Conservation (phyloP, 2,113 vertebrate species). For the Chitala chitala region DNA sequence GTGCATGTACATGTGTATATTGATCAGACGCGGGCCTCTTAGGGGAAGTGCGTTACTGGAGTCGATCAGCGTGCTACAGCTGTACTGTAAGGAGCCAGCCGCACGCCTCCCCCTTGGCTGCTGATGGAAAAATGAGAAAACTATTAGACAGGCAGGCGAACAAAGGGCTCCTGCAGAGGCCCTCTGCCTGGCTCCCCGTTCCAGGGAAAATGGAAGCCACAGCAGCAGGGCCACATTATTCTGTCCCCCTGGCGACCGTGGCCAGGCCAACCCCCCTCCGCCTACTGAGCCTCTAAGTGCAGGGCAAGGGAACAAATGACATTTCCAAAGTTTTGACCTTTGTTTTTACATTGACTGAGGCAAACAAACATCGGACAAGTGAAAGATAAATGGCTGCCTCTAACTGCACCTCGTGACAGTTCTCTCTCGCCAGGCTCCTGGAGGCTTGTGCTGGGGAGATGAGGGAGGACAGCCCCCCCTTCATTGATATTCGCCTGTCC, state of each 20-base stretch:
- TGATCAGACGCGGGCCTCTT: background rate
- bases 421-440: background rate
- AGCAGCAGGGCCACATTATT: conserved; percentile 77
- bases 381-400: conserved; percentile 14
- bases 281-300: conserved; percentile 80
- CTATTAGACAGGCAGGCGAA: conserved; percentile 62
- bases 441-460: too few relatives aligned
- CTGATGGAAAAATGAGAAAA: conserved; percentile 83
- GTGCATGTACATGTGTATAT: conserved; percentile 10
- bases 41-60: background rate
- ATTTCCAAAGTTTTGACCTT: conserved; percentile 93
- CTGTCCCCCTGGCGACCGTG: conserved; percentile 73
- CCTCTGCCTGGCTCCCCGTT: conserved; percentile 76
- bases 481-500: background rate
- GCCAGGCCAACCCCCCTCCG: conserved; percentile 73
- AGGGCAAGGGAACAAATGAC: conserved; percentile 85
- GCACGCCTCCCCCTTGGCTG: conserved; percentile 59
- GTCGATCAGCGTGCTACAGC: conserved; percentile 21
- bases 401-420: background rate
- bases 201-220: conserved; percentile 76
- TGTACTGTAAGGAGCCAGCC: conserved; percentile 56
- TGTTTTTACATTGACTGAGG: conserved; percentile 62
- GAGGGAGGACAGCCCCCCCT: background rate
- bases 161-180: conserved; percentile 82
- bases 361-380: conserved; percentile 8